Evolutionary conservation across 2,113 vertebrate genomes (phyloP), one percentile per base, ranked within the genome.

Genomic region (Melanostigma gelatinosum): DNA sequence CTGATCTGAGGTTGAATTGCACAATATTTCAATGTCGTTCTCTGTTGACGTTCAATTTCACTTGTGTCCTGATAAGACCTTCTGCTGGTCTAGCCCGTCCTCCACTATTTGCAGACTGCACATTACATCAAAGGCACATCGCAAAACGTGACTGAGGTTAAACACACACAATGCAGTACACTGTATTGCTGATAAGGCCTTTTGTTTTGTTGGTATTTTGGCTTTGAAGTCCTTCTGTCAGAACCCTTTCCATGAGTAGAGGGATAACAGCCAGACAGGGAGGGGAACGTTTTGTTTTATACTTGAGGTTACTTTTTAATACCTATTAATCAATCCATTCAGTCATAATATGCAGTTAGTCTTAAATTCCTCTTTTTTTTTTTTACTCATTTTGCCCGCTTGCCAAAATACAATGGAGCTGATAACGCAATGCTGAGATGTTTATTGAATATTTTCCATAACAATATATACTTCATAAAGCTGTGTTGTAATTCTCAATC

Each of bases 121-220:
- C 44, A 62, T 71, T 32, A 55, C 85, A 85, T 91, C 89, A 90
- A 85, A 92, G 84, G 48, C 72, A 50, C 80, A 75, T 85, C 65
- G 36, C 36, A 67, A 75, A 79, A 68, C 0, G 4, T 48, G 80
- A 84, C 55, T 82, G 20, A 50, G 64, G 80, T 83, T 86, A 83
- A 85, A 65, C 62, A 91, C 46, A 88, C 75, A 88, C 42, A 48
- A 69, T 82, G 54, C 18, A 57, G 60, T 54, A 7, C 46, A 72
- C 66, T 63, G 66, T 64, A 68, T 66, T 75, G 52, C 80, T 57
- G 85, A 87, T 85, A 80, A 81, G 6, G 87, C 20, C 16, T 29
- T 79, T 68, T 82, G 55, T 76, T 66, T 42, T 77, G 76, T 40
- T 34, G 34, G 10, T 24, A 8, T 68, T 79, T 83, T 77, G 64